Conservation (phyloP, 2,888 invertebrate species). For the Malthinus flaveolus region DNA sequence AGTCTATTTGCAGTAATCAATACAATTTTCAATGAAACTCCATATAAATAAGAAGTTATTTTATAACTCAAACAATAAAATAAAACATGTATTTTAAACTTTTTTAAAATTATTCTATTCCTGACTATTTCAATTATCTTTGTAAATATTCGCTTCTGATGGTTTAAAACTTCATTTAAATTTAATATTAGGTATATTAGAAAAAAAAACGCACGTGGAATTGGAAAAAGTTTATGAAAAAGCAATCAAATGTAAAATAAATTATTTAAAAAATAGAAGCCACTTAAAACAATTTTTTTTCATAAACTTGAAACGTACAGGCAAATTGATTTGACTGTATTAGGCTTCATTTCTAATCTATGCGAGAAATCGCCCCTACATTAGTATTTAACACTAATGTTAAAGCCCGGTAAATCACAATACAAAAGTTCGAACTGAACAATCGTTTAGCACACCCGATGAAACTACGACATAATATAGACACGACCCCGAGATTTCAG, state of each 20-base stretch:
- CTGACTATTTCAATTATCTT: background rate
- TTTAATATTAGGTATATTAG: background rate
- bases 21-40: constrained; percentile 7
- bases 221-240: background rate
- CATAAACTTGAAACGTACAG: background rate
- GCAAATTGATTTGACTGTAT: background rate
- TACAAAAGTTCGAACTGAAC: too few species aligned
- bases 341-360: too few species aligned
- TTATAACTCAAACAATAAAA: background rate
- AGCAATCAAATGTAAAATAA: constrained; percentile 7
- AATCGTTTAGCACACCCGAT: too few species aligned
- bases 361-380: too few species aligned
- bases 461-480: too few species aligned
- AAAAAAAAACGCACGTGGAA: background rate
- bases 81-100: background rate
- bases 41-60: background rate
- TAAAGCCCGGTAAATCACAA: too few species aligned
- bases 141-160: background rate
- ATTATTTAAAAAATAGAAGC: background rate
- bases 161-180: too few species aligned
- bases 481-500: too few species aligned
- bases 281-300: background rate
- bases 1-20: constrained; percentile 1
- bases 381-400: too few species aligned
- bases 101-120: background rate